Conservation (phyloP, 2,888 invertebrate genomes). For the Idaea straminata region DNA sequence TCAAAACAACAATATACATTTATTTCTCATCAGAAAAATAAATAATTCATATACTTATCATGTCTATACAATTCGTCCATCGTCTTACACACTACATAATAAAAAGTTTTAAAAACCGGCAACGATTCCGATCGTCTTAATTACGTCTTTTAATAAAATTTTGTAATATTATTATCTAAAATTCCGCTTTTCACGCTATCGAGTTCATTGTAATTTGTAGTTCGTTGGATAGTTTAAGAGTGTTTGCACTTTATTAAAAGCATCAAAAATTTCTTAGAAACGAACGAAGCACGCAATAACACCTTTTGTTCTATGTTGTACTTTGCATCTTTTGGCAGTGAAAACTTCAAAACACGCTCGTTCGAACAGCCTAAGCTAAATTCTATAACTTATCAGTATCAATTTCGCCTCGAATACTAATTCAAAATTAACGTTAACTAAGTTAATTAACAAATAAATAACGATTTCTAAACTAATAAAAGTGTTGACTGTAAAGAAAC, state of each 20-base stretch:
- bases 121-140: slow-evolving; percentile 45
- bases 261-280: slow-evolving; percentile 37
- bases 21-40: slow-evolving; percentile 62
- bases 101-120: slow-evolving; percentile 58
- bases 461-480: slow-evolving; percentile 51
- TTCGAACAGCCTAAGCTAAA: slow-evolving; percentile 33
- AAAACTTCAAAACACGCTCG: slow-evolving; percentile 36
- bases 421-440: slow-evolving; percentile 48
- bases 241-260: slow-evolving; percentile 34
- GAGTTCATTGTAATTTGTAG: not conserved
- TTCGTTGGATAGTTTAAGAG: slow-evolving; percentile 7
- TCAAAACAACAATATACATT: slow-evolving; percentile 49
- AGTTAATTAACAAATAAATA: slow-evolving; percentile 67
- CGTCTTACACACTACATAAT: slow-evolving; percentile 42
- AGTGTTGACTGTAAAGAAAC: slow-evolving; percentile 47
- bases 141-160: slow-evolving; percentile 51
- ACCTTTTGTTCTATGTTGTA: slow-evolving; percentile 58
- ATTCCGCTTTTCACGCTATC: not conserved
- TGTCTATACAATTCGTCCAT: slow-evolving; percentile 51
- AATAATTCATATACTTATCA: slow-evolving; percentile 36
- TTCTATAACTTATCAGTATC: not conserved
- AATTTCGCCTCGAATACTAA: slow-evolving; percentile 24
- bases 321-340: slow-evolving; percentile 72
- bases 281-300: slow-evolving; percentile 42
- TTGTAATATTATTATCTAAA: slow-evolving; percentile 13